phyloP scores from a whole-genome alignment of 2,888 invertebrate genomes.

The Eupithecia pulchellata region DNA sequence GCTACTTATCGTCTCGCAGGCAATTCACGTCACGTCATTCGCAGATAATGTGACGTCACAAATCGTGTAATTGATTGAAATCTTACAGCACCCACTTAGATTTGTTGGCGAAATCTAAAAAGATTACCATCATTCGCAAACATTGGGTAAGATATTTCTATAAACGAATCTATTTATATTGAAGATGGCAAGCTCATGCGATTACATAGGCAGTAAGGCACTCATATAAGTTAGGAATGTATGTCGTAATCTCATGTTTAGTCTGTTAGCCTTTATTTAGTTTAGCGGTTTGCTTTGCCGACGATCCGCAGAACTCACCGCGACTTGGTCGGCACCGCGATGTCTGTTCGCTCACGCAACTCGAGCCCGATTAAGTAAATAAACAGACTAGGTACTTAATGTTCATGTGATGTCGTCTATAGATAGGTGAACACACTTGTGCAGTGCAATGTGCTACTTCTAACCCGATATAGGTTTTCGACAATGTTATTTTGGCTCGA shows the following conservation, averaged over 20 bases:
- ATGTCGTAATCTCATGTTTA: conserved; percentile 48
- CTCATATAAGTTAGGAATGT: conserved; percentile 14
- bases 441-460: conserved; percentile 43
- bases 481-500: not conserved
- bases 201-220: conserved; percentile 5
- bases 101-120: conserved; percentile 4
- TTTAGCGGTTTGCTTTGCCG: conserved; percentile 54
- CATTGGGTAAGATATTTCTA: conserved; percentile 5
- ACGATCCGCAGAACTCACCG: conserved; percentile 51
- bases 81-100: conserved; percentile 1
- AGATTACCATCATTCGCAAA: not conserved
- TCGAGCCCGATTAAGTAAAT: conserved; percentile 41
- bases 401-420: conserved; percentile 38
- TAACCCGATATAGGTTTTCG: conserved; percentile 35
- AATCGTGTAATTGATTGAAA: not conserved
- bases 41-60: conserved; percentile 25
- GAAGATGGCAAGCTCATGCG: not conserved
- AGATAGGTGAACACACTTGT: conserved; percentile 28
- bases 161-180: not conserved
- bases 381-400: conserved; percentile 47
- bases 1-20: conserved; percentile 49
- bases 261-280: conserved; percentile 58
- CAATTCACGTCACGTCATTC: conserved; percentile 20
- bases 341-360: conserved; percentile 60
- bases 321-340: conserved; percentile 51